phyloP scores from a whole-genome alignment of 2,113 vertebrate genomes.

The Antechinus flavipes region DNA sequence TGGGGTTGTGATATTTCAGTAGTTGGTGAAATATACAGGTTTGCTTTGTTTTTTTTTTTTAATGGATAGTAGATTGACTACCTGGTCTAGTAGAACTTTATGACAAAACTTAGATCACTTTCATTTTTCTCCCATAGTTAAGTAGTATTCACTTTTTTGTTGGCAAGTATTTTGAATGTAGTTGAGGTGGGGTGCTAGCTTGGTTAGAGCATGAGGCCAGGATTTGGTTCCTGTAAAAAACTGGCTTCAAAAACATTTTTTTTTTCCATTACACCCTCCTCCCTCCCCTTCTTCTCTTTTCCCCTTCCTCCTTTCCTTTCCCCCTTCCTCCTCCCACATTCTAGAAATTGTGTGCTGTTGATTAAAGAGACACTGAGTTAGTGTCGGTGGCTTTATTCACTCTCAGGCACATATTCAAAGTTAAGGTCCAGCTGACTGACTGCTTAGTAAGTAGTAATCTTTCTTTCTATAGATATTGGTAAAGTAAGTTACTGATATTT shows the following conservation, averaged over 20 bases:
- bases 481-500: constrained; percentile 53
- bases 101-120: neutral
- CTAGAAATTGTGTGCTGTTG: neutral
- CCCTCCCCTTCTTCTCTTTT: too few species aligned
- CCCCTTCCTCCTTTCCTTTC: too few species aligned
- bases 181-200: neutral
- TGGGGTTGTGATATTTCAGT: constrained; percentile 1
- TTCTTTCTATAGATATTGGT: constrained; percentile 44
- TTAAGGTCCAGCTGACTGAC: constrained; percentile 50
- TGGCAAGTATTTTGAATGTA: neutral
- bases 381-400: constrained; percentile 7
- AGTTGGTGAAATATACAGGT: neutral
- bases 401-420: constrained; percentile 36
- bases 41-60: neutral
- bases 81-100: neutral
- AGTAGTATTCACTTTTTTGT: neutral
- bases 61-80: constrained; percentile 18
- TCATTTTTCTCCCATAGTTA: neutral
- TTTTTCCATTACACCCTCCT: neutral
- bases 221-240: neutral
- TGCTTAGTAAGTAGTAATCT: constrained; percentile 9
- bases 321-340: neutral
- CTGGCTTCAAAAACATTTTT: neutral
- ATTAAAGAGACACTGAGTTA: neutral
- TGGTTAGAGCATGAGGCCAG: neutral